Evolutionary conservation across 2,888 invertebrate genomes (phyloP).

Genomic region (Masnerella sp.): DNA sequence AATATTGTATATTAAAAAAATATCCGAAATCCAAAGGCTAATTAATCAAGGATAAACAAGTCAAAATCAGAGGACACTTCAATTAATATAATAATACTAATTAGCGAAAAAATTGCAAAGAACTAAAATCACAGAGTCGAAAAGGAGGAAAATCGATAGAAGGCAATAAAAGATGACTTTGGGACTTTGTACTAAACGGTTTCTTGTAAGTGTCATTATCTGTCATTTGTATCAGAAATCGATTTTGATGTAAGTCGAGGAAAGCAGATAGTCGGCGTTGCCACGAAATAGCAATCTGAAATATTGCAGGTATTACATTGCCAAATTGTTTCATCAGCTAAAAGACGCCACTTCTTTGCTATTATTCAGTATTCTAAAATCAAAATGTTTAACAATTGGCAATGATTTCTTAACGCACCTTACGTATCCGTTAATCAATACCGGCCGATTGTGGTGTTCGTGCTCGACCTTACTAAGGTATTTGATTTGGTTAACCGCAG

Average conservation of each 20-base stretch:
- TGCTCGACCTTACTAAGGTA: slow-evolving; percentile 27
- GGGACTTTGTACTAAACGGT: slow-evolving; percentile 3
- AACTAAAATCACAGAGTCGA: no score
- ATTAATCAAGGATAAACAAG: no score
- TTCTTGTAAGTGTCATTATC: slow-evolving; percentile 11
- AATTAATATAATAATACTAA: no score
- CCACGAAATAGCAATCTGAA: slow-evolving; percentile 17
- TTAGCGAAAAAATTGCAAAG: no score
- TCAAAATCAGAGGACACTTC: no score
- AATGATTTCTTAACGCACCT: slow-evolving; percentile 19
- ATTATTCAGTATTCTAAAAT: no score
- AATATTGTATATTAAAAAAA: no score
- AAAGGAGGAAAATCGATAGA: no score
- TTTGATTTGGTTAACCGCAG: slow-evolving; percentile 31
- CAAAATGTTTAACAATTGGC: no score
- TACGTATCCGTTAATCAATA: slow-evolving; percentile 28
- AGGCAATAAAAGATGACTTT: no score
- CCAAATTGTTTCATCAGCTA: background rate
- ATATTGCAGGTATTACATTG: slow-evolving; percentile 22
- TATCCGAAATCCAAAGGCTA: no score
- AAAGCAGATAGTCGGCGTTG: slow-evolving; percentile 7
- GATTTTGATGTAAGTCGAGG: slow-evolving; percentile 18
- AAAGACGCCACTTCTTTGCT: background rate
- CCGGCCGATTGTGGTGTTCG: slow-evolving; percentile 22
- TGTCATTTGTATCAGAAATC: slow-evolving; percentile 21